A percentile compares a stretch with the other conserved stretches of the same genome.
Conservation (phyloP, 2,888 invertebrate genomes). For the Physocephala rufipes region DNA sequence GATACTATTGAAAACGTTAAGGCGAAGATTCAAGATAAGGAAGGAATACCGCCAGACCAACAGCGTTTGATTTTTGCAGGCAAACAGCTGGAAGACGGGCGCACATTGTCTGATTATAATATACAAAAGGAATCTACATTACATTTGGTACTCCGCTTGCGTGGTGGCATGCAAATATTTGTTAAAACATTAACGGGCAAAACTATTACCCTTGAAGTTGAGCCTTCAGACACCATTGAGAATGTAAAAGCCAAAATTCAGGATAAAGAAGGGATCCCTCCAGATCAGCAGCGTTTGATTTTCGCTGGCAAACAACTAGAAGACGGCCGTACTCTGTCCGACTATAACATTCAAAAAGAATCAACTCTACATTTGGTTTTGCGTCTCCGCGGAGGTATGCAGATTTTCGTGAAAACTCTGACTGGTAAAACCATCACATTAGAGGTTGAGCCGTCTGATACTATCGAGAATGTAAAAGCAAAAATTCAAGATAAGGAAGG, state of each 20-base stretch:
- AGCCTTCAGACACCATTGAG: constrained; percentile 50
- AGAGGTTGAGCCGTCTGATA: constrained; percentile 47
- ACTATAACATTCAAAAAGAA: constrained; percentile 48
- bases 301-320: constrained; percentile 48
- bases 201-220: constrained; percentile 54
- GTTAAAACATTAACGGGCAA: constrained; percentile 33
- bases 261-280: constrained; percentile 48
- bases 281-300: constrained; percentile 49
- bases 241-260: constrained; percentile 49
- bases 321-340: constrained; percentile 47
- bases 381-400: constrained; percentile 48
- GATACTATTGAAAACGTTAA: constrained; percentile 36
- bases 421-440: constrained; percentile 48
- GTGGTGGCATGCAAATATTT: constrained; percentile 34
- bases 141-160: constrained; percentile 27
- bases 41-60: constrained; percentile 34
- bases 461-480: constrained; percentile 47
- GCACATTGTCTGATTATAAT: constrained; percentile 30
- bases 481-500: constrained; percentile 49
- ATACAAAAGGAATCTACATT: constrained; percentile 34
- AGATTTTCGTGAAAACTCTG: constrained; percentile 46
- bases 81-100: constrained; percentile 34
- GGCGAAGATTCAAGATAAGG: constrained; percentile 33
- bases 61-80: constrained; percentile 34
- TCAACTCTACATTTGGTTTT: constrained; percentile 47